Evolutionary conservation across 2,888 invertebrate species (phyloP), one percentile per base, ranked within the genome.

Genomic region (Diarsia brunnea): DNA sequence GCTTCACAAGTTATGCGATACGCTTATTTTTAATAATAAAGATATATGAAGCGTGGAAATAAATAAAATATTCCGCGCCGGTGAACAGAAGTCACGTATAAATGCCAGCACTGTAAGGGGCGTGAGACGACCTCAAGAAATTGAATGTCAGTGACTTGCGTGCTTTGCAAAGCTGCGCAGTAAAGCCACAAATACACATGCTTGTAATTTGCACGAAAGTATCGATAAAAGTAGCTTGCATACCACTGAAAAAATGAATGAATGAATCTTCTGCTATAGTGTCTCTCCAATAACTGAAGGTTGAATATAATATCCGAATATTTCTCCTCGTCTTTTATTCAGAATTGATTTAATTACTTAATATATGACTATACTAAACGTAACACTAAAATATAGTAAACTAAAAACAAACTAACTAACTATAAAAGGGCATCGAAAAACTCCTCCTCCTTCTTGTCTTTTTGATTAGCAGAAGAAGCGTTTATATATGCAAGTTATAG

Each of bases 71-170:
- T 85, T 80, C 69, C 68, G 70, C 75, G 82, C 47, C 73, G 69
- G 58, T 77, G 80, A 69, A 78, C 82, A 82, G 82, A 77, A 88
- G 88, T 87, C 87, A 88, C 88, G 87, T 88, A 84, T 73, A 73
- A 64, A 49, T 31, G 66, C 53, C 70, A 27, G 16, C 55, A 74
- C 38, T 73, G 66, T 78, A 75, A 38, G 80, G 78, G 72, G 84
- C 84, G 82, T 73, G 83, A 81, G 87, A 84, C 71, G 84, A 79
- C 78, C 87, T 80, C 60, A 74, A 81, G 84, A 84, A 85, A 87
- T 84, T 84, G 61, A 87, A 85, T 83, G 77, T 79, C 69, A 67
- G 73, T 73, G 81, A 82, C 87, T 69, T 74, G 69, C 83, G 66
- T 69, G 61, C 49, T 70, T 78, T 75, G 51, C 58, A 76, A 79